phyloP scores from a whole-genome alignment of 2,888 invertebrate genomes.

The Rhagophthalmus giganteus region DNA sequence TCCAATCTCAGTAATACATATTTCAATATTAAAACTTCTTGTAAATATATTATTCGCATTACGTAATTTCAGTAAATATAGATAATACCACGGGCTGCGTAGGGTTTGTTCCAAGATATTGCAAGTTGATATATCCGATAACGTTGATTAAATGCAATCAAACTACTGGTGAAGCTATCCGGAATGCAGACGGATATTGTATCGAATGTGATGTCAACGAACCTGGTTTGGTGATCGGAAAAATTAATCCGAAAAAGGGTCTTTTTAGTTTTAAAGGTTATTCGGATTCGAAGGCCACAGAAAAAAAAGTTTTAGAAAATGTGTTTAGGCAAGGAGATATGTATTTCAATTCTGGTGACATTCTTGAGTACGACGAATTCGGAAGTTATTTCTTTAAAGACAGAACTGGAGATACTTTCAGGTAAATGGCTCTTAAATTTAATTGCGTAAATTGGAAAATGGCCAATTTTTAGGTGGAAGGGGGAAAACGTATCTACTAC shows the following conservation, averaged over 20 bases:
- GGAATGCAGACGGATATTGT: constrained; percentile 73
- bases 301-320: constrained; percentile 70
- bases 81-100: constrained; percentile 89
- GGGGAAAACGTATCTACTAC: constrained; percentile 97
- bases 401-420: constrained; percentile 82
- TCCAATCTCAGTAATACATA: constrained; percentile 75
- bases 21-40: no score
- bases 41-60: no score
- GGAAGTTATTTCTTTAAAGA: constrained; percentile 94
- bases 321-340: constrained; percentile 83
- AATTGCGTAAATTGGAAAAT: neutral
- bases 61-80: constrained; percentile 74
- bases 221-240: constrained; percentile 83
- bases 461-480: constrained; percentile 73
- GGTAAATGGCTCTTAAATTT: constrained; percentile 49
- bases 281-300: constrained; percentile 66
- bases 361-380: constrained; percentile 86
- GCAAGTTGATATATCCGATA: constrained; percentile 64
- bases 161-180: constrained; percentile 71
- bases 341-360: constrained; percentile 90
- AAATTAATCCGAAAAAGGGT: constrained; percentile 59
- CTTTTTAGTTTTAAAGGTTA: constrained; percentile 72
- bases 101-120: constrained; percentile 80
- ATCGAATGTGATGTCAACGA: constrained; percentile 79
- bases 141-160: constrained; percentile 68